These are phyloP conservation scores for Numenius phaeopus DNA, from an alignment of 2,797 vertebrate genomes.

Conservation along the genomic window DNA sequence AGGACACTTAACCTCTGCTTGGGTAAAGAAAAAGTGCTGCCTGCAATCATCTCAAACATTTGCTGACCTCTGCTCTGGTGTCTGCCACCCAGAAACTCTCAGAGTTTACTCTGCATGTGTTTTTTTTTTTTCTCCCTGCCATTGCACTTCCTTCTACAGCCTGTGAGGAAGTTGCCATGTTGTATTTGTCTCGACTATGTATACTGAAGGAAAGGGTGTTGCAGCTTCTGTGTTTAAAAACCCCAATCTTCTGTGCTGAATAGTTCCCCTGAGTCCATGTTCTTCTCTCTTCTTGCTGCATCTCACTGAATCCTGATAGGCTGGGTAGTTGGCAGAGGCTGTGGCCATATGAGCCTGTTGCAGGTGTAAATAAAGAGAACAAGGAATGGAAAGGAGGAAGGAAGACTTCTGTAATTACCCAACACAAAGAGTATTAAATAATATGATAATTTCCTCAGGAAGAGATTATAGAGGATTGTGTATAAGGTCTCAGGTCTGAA, in stretches of 20 bases:
- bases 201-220: neutral
- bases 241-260: neutral
- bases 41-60: neutral
- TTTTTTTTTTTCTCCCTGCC: neutral
- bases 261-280: neutral
- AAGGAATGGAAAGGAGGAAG: neutral
- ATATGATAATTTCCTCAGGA: constrained; percentile 46
- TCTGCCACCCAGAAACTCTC: neutral
- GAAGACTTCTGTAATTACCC: constrained; percentile 22
- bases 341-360: neutral
- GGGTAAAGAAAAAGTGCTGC: neutral
- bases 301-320: neutral
- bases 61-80: neutral
- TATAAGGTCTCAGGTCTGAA: neutral
- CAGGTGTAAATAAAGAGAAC: neutral
- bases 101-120: neutral
- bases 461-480: constrained; percentile 43
- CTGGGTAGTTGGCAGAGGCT: neutral
- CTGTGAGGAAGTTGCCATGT: neutral
- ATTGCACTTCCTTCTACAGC: neutral
- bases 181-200: neutral
- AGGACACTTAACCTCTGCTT: neutral
- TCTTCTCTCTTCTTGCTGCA: neutral
- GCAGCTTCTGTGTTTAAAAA: neutral
- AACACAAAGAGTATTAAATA: neutral